A percentile compares a stretch with the other conserved stretches of the same genome.
These are phyloP conservation scores for Ursus arctos DNA, from an alignment of 2,113 vertebrate species.

Conservation along the genomic window DNA sequence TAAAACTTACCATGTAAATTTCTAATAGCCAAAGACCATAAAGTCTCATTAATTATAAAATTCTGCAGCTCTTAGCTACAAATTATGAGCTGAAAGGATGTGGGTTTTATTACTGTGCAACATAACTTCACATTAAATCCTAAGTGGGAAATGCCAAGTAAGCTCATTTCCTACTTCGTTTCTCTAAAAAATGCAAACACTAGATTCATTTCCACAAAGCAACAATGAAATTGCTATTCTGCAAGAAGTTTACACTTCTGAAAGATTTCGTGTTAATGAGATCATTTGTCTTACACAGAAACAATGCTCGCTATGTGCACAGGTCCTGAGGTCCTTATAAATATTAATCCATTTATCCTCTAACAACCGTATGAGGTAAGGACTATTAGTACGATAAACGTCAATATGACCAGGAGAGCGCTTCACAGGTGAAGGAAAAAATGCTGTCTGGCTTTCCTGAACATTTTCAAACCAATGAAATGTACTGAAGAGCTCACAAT, in stretches of 20 bases:
- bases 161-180: slow-evolving; percentile 37
- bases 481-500: background rate
- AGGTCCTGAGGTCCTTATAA: background rate
- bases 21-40: slow-evolving; percentile 68
- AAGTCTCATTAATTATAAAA: slow-evolving; percentile 63
- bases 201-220: slow-evolving; percentile 28
- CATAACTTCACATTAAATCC: slow-evolving; percentile 53
- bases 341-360: background rate
- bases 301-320: background rate
- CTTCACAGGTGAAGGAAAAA: background rate
- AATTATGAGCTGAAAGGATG: slow-evolving; percentile 70
- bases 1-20: slow-evolving; percentile 55
- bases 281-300: slow-evolving; percentile 8
- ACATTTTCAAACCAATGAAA: slow-evolving; percentile 37
- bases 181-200: slow-evolving; percentile 27
- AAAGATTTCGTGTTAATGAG: slow-evolving; percentile 27
- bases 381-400: background rate
- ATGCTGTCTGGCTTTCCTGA: background rate
- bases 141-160: background rate
- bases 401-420: background rate
- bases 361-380: background rate
- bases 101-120: background rate
- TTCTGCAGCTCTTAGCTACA: slow-evolving; percentile 62
- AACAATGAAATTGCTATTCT: background rate
- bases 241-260: slow-evolving; percentile 28